Base-by-base conservation (phyloP, 1,140 invertebrate species). In the Neotoxoptera formosana region DNA sequence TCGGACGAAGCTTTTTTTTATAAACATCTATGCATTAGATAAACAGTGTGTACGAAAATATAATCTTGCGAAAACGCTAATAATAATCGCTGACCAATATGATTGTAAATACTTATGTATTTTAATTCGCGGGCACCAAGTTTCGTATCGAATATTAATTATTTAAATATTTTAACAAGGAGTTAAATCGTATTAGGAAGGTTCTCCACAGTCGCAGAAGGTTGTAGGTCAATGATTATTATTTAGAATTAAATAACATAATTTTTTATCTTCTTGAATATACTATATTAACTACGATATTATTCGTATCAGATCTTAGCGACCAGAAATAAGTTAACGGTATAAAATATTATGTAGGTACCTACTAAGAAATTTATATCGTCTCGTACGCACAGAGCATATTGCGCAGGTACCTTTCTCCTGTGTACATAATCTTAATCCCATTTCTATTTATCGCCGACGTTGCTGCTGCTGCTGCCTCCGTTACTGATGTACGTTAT, bases 281-380 rank as follows among this genome's bases (percentile, higher is more conserved):
- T 30, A 11, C n/a, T 90, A 90, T 90, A 23, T 36, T 9, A 17
- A 60, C 41, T 36, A 90, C 56, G 25, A 67, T 90, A 60, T 45
- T 90, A 56, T 60, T 90, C 25, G 89, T 90, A 90, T 90, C 41
- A 51, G 53, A 90, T 90, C 67, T 90, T 90, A 90, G 56, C 89
- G 53, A 67, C 56, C 41, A 90, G 89, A 67, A 45, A 90, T 67
- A 67, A 67, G 56, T 41, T 90, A 90, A 90, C 89, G 89, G 89
- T 90, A 45, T 90, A 53, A n/a, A n/a, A 36, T 48, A 51, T 41
- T 60, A 60, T 30, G 47, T 67, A 45, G 51, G 48, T 90, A 90
- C 17, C 14, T 41, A 41, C 25, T 60, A 41, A 90, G 25, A 67
- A 90, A 90, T 45, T 47, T 90, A 45, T 90, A 45, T 89, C 51